Evolutionary conservation across 2,113 vertebrate genomes (phyloP), one percentile per base, ranked within the genome.

Genomic region (Paramormyrops kingsleyae): DNA sequence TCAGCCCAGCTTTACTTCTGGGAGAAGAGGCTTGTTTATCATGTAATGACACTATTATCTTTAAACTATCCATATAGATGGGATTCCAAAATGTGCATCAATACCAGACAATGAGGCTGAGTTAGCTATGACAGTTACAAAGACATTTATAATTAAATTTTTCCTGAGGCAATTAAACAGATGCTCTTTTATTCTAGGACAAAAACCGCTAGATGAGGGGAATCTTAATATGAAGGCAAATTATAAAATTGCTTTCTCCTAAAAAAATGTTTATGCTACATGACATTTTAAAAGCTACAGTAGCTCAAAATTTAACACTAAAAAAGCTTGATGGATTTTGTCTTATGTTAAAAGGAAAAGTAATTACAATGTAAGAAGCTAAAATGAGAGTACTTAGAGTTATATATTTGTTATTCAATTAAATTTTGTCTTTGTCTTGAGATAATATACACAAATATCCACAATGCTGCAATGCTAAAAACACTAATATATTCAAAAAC

Each of bases 201-300:
- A 47, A 50, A 42, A 87, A 47, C 17, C 4, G 10, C 6, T 15
- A 21, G 56, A 88, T 24, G 39, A 88, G 56, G 35, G 56, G 35
- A 88, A 66, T 88, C 19, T n/a, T 88, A 88, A 62, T 44, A 66
- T 87, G n/a, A 53, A 39, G 24, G 8, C 87, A 44, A 88, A 88
- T 46, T 66, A 8, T 87, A 62, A 39, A 88, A 62, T 56, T 56
- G 50, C 50, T 86, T 50, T 50, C 24, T 24, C 47, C 13, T 31
- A 31, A 53, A 47, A 19, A 84, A 42, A 6, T 47, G 27, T 87
- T 56, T 27, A 53, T 87, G 50, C 9, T 27, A 31, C 17, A 39
- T 42, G 85, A 53, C 12, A 27, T 50, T 87, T 56, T 31, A 53
- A 53, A 53, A 80, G n/a, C n/a, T 53, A 53, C 83, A 12, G 3